These are phyloP conservation scores for Rana temporaria DNA, from an alignment of 2,113 vertebrate genomes.

Conservation along the genomic window DNA sequence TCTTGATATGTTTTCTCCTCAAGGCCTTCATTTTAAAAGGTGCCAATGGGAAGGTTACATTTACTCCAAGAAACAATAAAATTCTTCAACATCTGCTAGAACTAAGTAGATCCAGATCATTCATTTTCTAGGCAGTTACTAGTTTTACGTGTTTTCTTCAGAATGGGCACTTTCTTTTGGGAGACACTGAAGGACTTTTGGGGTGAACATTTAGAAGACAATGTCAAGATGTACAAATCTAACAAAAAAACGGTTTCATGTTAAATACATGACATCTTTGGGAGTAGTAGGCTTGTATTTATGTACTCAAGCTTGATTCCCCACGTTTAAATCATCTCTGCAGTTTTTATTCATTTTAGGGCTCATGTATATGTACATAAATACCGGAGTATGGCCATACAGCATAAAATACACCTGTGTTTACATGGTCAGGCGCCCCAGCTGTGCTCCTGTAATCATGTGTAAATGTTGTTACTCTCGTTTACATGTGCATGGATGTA, in stretches of 20 bases:
- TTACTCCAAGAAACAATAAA: conserved; percentile 47
- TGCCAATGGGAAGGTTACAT: conserved; percentile 43
- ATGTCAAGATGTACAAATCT: neutral
- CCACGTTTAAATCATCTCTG: too few species aligned
- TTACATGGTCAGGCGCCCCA: too few species aligned
- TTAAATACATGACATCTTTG: neutral
- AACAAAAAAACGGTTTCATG: neutral
- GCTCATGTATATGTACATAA: too few species aligned
- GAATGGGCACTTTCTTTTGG: neutral
- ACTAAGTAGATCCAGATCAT: conserved; percentile 21
- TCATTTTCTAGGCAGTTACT: conserved; percentile 36
- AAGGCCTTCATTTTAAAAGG: conserved; percentile 48
- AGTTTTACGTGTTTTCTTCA: conserved; percentile 16
- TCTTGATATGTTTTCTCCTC: conserved; percentile 41
- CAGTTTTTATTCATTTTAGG: too few species aligned
- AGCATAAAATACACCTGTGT: too few species aligned
- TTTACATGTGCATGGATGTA: too few species aligned
- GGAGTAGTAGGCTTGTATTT: too few species aligned
- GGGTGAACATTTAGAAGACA: neutral
- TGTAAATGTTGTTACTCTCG: too few species aligned
- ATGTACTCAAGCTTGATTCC: too few species aligned
- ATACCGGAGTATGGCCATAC: too few species aligned
- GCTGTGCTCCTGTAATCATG: too few species aligned
- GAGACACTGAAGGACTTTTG: too few species aligned
- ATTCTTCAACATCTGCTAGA: conserved; percentile 31